These are phyloP conservation scores for Euglossa dilemma DNA, from an alignment of 1,140 invertebrate species.

Conservation along the genomic window DNA sequence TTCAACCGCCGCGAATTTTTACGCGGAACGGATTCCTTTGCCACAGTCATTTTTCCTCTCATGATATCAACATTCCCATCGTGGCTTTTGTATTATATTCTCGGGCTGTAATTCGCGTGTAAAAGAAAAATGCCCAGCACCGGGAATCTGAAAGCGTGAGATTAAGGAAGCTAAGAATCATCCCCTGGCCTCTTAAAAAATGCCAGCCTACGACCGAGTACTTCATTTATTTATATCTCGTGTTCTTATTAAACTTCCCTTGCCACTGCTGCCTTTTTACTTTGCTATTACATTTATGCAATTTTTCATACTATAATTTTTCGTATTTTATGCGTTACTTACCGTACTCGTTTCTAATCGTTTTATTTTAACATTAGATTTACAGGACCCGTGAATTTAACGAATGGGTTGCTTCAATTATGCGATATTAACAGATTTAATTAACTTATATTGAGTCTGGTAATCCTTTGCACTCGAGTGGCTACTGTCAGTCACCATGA, in stretches of 20 bases:
- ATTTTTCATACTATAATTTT: no score
- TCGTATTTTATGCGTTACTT: no score
- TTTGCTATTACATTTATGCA: no score
- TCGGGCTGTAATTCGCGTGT: conserved; percentile 21
- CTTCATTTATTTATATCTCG: background rate
- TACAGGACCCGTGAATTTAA: no score
- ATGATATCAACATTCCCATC: conserved; percentile 29
- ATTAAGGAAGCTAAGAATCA: conserved; percentile 6
- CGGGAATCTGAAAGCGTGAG: conserved; percentile 12
- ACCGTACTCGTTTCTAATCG: no score
- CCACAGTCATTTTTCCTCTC: background rate
- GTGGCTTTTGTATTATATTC: conserved; percentile 3
- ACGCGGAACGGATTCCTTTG: conserved; percentile 13
- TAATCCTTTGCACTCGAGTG: no score
- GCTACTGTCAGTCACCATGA: no score
- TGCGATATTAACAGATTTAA: no score
- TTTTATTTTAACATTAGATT: no score
- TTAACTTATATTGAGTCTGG: no score
- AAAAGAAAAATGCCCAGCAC: background rate
- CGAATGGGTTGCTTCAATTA: no score
- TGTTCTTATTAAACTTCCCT: background rate
- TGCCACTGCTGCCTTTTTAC: fast-evolving
- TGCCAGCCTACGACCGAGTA: background rate
- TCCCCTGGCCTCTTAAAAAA: background rate
- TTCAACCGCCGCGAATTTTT: conserved; percentile 14